phyloP scores from a whole-genome alignment of 2,797 vertebrate genomes.

The Scleropages formosus region DNA sequence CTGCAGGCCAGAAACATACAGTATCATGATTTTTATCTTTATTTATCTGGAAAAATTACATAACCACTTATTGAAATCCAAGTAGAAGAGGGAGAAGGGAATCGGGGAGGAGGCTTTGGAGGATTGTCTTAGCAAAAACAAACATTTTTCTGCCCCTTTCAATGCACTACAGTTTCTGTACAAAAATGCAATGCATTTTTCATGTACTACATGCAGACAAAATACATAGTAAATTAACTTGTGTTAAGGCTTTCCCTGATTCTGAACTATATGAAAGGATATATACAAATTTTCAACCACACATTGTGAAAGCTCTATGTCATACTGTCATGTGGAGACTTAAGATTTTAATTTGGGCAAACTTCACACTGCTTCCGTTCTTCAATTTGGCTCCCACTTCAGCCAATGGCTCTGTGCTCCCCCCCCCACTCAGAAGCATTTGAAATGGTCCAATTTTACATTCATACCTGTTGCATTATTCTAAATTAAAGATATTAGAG shows the following conservation, averaged over 20 bases:
- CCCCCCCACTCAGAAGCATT: background rate
- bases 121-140: conserved; percentile 70
- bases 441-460: background rate
- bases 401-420: background rate
- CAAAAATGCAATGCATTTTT: conserved; percentile 36
- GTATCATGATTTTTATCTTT: too few relatives aligned
- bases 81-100: conserved; percentile 43
- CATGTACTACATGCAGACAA: conserved; percentile 33
- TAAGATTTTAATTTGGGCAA: background rate
- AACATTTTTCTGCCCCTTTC: conserved; percentile 30
- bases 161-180: conserved; percentile 42
- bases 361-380: background rate
- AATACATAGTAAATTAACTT: conserved; percentile 2
- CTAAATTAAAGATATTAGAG: background rate
- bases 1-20: too few relatives aligned
- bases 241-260: conserved; percentile 25
- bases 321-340: background rate
- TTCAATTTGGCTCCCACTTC: background rate
- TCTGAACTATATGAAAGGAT: background rate
- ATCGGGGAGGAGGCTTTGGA: background rate
- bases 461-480: background rate
- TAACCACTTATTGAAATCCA: conserved; percentile 40
- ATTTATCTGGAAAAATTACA: too few relatives aligned
- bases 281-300: conserved; percentile 15
- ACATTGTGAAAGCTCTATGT: background rate